phyloP scores from a whole-genome alignment of 2,113 vertebrate species.

The Fulmarus glacialis region DNA sequence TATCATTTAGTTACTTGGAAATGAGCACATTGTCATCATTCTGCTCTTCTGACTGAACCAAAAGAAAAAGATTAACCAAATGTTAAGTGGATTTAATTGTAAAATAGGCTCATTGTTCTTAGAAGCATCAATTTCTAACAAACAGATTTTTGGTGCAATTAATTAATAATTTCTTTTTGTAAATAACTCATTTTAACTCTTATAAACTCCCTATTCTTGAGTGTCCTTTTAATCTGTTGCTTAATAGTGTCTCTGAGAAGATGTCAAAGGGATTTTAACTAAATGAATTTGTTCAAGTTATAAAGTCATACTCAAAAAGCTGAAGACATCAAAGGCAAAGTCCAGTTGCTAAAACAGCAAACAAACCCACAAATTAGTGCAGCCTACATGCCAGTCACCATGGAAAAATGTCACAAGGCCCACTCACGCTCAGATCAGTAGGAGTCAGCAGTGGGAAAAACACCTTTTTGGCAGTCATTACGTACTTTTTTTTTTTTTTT shows the following conservation, averaged over 20 bases:
- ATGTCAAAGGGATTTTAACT: neutral
- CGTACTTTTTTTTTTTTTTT: neutral
- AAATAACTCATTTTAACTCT: neutral
- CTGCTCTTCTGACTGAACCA: neutral
- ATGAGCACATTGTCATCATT: neutral
- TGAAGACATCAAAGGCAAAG: neutral
- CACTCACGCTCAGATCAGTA: neutral
- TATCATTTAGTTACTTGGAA: neutral
- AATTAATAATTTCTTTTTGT: neutral
- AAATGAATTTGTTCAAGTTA: neutral
- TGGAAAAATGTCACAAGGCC: neutral
- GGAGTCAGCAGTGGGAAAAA: neutral
- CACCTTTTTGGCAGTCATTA: neutral
- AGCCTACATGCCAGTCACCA: neutral
- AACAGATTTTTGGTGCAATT: neutral
- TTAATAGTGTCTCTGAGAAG: neutral
- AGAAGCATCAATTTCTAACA: neutral
- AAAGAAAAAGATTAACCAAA: neutral
- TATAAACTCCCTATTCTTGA: neutral
- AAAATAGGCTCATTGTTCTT: neutral
- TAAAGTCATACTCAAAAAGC: neutral
- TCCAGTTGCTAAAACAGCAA: neutral
- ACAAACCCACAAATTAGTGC: neutral
- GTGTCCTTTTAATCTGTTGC: neutral
- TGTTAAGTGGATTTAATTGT: neutral